These are phyloP conservation scores for Amblyornis subalaris DNA, from an alignment of 2,113 vertebrate genomes.

Conservation along the genomic window DNA sequence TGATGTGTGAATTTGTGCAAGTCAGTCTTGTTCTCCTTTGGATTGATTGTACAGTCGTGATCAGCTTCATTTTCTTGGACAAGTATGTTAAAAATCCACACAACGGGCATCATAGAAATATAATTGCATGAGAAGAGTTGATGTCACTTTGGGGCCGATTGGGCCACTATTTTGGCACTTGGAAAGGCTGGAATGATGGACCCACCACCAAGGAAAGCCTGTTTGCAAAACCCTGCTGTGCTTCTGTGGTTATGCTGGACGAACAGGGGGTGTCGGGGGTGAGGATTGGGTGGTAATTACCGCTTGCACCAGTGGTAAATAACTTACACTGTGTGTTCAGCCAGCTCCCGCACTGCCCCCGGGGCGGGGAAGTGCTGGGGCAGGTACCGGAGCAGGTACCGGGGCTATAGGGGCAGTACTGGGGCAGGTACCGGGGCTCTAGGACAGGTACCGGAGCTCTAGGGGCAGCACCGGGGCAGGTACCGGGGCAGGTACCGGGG, in stretches of 20 bases:
- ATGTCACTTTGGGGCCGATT: background rate
- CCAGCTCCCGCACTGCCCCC: fast-evolving
- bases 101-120: fast-evolving
- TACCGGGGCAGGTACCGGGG: too few relatives aligned
- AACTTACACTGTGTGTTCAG: fast-evolving
- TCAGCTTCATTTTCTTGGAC: background rate
- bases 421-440: background rate
- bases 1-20: background rate
- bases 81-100: background rate
- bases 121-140: background rate
- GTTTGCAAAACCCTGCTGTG: fast-evolving
- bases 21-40: background rate
- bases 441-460: background rate
- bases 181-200: background rate
- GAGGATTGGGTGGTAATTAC: fast-evolving
- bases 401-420: too few relatives aligned
- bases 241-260: too few relatives aligned
- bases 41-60: background rate
- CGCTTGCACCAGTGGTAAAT: too few relatives aligned
- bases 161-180: too few relatives aligned
- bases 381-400: background rate
- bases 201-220: too few relatives aligned
- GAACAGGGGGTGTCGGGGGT: background rate
- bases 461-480: too few relatives aligned
- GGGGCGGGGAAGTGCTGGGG: too few relatives aligned